Base-by-base conservation (phyloP, 2,888 invertebrate genomes). In the Plagodis pulveraria region DNA sequence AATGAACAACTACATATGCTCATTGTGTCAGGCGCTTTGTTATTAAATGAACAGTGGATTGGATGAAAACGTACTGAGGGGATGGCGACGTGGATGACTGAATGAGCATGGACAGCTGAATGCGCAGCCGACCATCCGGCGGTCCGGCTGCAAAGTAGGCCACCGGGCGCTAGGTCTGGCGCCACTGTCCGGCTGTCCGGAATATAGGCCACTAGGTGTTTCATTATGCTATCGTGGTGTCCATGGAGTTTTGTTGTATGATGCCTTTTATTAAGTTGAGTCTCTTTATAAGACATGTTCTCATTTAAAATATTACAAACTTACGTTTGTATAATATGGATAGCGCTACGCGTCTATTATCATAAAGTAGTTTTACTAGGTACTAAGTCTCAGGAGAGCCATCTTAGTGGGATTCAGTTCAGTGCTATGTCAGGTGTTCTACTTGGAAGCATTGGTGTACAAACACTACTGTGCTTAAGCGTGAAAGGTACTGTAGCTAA, bases 1-100 rank as follows among this genome's bases (percentile, higher is more conserved):
- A 43, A 33, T 12, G 51, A 64, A 22, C 55, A 42, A 56, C 54
- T 56, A 62, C 51, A 63, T 48, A 45, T 34, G 42, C 34, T 41
- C 32, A 56, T 56, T 60, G 56, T 60, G 56, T 50, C 46, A 35
- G 42, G 47, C 61, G 50, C 50, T 64, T 66, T 67, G 71, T 66
- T 54, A 70, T 50, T 66, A 75, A 76, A 77, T 73, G 71, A 73
- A 77, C 70, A 65, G 62, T 66, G 70, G 69, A 77, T 73, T 71
- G 77, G 22, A 22, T 22, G 22, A 22, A 22, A 22, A 22, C 67
- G 76, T 74, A 66, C 70, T 73, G 74, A 77, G 77, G 73, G 70
- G 69, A 69, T 54, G 47, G 52, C 38, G 50, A 43, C 42, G 51
- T 48, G 48, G 40, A 40, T 12, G 12, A 8, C 12, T 12, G 42